These are phyloP conservation scores for Gibbula magus DNA, from an alignment of 2,888 invertebrate species.

Conservation along the genomic window DNA sequence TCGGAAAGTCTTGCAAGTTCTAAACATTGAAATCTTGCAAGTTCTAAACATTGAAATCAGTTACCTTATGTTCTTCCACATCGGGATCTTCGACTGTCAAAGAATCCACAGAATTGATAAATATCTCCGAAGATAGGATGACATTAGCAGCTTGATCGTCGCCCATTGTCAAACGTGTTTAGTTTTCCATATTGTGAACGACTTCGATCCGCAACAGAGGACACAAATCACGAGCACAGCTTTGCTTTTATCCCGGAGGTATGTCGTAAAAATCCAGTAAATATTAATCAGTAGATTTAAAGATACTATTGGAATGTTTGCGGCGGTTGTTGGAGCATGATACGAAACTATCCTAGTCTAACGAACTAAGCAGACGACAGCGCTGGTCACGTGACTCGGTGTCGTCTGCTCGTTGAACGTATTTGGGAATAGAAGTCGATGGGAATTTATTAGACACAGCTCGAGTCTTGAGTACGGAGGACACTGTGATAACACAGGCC, in stretches of 20 bases:
- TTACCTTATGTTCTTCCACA: not conserved
- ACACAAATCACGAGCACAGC: not conserved
- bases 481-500: no score
- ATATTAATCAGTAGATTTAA: not conserved
- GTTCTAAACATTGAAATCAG: not conserved
- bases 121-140: not conserved
- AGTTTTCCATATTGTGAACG: not conserved
- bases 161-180: not conserved
- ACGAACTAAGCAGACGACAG: constrained; percentile 1
- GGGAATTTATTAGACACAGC: not conserved
- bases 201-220: not conserved
- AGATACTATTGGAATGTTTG: not conserved
- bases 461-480: not conserved
- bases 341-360: constrained; percentile 8
- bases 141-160: not conserved
- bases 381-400: not conserved
- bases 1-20: no score
- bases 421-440: not conserved
- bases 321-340: not conserved
- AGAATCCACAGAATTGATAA: not conserved
- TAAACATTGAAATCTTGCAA: no score
- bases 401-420: not conserved
- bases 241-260: no score
- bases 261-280: not conserved
- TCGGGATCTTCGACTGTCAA: not conserved